These are phyloP conservation scores for Cyphomyrus plagiostoma DNA, from an alignment of 2,113 vertebrate species.

Conservation along the genomic window DNA sequence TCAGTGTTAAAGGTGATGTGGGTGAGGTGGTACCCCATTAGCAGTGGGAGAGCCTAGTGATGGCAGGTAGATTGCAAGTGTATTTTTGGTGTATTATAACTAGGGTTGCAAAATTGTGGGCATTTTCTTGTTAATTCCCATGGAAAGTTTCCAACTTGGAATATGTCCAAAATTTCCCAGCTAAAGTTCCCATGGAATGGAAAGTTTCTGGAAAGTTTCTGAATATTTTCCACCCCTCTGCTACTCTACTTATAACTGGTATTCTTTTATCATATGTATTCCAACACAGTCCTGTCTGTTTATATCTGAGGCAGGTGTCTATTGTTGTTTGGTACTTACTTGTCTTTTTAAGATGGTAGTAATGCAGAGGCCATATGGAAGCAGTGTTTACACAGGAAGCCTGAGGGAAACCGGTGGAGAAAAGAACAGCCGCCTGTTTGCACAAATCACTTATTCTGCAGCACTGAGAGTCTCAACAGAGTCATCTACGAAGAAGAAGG, in stretches of 20 bases:
- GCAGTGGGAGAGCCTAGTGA: not conserved
- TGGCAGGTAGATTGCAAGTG: not conserved
- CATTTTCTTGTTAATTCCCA: no score
- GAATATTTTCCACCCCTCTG: no score
- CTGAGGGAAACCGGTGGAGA: not conserved
- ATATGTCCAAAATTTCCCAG: no score
- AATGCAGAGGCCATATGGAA: conserved; percentile 18
- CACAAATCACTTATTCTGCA: conserved; percentile 40
- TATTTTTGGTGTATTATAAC: not conserved
- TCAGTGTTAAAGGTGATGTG: not conserved
- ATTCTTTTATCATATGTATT: not conserved
- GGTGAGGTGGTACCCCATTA: not conserved
- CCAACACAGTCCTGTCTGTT: not conserved
- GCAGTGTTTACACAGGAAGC: conserved; percentile 11
- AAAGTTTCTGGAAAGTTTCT: no score
- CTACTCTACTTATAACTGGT: not conserved
- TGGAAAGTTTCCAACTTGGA: no score
- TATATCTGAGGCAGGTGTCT: not conserved
- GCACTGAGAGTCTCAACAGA: not conserved
- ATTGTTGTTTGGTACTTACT: not conserved
- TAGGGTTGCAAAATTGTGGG: no score
- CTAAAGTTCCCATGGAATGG: no score
- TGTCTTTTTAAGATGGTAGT: not conserved
- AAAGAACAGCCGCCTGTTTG: not conserved
- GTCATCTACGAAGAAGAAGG: not conserved